phyloP scores from a whole-genome alignment of 2,113 vertebrate species.

The Strix aluco region DNA sequence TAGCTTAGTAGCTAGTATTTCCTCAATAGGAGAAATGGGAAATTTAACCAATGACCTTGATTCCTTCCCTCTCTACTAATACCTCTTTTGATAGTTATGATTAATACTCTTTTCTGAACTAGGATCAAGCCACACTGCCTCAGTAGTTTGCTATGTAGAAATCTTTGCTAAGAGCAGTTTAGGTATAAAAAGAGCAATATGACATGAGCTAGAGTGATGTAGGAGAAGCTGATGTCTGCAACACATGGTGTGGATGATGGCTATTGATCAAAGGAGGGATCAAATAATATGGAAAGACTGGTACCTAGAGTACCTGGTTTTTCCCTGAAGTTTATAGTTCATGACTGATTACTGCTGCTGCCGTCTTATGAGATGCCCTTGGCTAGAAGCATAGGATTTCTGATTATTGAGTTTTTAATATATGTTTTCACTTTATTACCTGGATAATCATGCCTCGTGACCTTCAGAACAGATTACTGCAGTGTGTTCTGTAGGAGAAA shows the following conservation, averaged over 20 bases:
- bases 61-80: neutral
- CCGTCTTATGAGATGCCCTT: neutral
- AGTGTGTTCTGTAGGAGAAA: neutral
- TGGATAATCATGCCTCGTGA: neutral
- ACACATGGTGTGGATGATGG: neutral
- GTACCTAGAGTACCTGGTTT: neutral
- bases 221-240: neutral
- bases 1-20: neutral
- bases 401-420: neutral
- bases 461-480: neutral
- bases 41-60: neutral
- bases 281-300: neutral
- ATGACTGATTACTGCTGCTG: neutral
- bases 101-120: neutral
- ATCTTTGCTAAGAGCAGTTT: neutral
- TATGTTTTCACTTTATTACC: neutral
- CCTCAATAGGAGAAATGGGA: neutral
- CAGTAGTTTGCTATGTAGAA: neutral
- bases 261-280: neutral
- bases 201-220: neutral
- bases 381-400: neutral
- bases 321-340: neutral
- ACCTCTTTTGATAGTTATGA: neutral
- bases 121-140: neutral
- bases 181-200: neutral